Percentiles rank a stretch among this genome's conserved stretches.
Conservation (phyloP, 2,888 invertebrate genomes). For the Brenthis ino region DNA sequence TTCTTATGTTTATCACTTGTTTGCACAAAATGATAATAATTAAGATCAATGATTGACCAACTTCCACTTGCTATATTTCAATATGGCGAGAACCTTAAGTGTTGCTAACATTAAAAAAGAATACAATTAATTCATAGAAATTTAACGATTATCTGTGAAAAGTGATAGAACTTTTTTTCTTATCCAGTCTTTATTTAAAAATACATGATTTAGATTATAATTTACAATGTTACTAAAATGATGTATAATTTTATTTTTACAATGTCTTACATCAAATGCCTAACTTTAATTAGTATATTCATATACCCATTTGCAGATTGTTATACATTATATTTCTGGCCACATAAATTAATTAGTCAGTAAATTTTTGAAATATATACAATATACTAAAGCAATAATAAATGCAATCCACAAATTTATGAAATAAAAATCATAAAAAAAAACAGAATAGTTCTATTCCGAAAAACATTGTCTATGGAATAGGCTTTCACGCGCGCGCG, state of each 20-base stretch:
- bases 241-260: no score
- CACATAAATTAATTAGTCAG: no score
- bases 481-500: constrained; percentile 67
- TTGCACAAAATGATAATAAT: constrained; percentile 65
- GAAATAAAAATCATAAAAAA: background rate
- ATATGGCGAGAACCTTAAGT: constrained; percentile 74
- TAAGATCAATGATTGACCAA: constrained; percentile 78
- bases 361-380: no score
- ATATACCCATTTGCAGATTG: no score
- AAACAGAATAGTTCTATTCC: constrained; percentile 14
- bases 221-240: no score
- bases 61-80: constrained; percentile 76
- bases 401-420: no score
- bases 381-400: no score
- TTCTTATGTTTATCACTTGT: constrained; percentile 55
- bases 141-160: background rate
- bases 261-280: no score
- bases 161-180: background rate
- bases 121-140: background rate
- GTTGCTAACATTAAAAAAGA: constrained; percentile 48
- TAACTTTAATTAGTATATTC: no score
- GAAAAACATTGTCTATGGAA: constrained; percentile 15
- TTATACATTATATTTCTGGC: no score
- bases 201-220: no score
- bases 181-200: background rate